Evolutionary conservation across 2,888 invertebrate genomes (phyloP).

Genomic region (Monochamus alternatus): DNA sequence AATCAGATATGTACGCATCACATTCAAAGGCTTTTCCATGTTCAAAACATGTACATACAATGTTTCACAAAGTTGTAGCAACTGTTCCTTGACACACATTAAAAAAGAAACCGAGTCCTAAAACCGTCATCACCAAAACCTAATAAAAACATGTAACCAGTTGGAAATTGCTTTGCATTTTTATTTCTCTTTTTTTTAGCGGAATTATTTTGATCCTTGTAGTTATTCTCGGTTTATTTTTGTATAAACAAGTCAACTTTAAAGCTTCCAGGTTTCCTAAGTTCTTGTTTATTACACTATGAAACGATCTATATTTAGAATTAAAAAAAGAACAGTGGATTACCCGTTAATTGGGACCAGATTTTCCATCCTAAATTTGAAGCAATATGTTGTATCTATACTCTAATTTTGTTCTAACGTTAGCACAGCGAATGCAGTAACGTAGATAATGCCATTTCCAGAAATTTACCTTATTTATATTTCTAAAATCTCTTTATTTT

Average conservation of each 20-base stretch:
- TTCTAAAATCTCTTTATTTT: too few relatives aligned
- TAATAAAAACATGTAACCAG: conserved; percentile 12
- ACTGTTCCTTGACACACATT: too few relatives aligned
- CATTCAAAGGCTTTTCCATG: too few relatives aligned
- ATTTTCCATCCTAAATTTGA: conserved; percentile 45
- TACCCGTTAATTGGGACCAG: conserved; percentile 53
- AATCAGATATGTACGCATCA: too few relatives aligned
- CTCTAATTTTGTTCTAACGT: not conserved
- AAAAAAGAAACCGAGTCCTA: not conserved
- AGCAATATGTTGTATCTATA: conserved; percentile 37
- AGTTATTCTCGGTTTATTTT: conserved; percentile 49
- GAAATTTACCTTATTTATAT: too few relatives aligned
- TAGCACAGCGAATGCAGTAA: not conserved
- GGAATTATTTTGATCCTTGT: conserved; percentile 44
- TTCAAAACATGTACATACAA: too few relatives aligned
- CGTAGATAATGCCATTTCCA: too few relatives aligned
- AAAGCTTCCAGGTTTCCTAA: conserved; percentile 30
- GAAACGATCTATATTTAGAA: conserved; percentile 27
- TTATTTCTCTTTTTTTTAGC: conserved; percentile 34
- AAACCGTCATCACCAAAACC: conserved; percentile 16
- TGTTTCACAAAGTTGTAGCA: too few relatives aligned
- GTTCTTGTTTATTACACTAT: conserved; percentile 29
- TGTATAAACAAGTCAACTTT: conserved; percentile 48
- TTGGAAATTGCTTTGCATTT: conserved; percentile 16
- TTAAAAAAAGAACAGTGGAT: conserved; percentile 24